Percentiles rank a stretch among this genome's conserved stretches.
Evolutionary conservation across 2,888 invertebrate species (phyloP).

Genomic region (Chloromyia formosa): DNA sequence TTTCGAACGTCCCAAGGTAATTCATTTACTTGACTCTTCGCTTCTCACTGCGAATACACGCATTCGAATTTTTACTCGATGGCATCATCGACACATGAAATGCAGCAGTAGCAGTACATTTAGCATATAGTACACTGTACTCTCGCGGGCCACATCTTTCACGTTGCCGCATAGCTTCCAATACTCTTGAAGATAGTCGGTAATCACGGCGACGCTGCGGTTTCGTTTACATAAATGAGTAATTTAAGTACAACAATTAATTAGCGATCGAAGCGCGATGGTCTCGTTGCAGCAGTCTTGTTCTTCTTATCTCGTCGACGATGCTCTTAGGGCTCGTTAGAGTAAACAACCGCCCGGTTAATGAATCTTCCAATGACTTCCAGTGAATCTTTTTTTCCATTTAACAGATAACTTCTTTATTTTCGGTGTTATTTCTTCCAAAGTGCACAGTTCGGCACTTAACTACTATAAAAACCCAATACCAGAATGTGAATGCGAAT

Average conservation of each 20-base stretch:
- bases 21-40: slow-evolving; percentile 7
- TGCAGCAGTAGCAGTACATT: too few relatives aligned
- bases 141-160: too few relatives aligned
- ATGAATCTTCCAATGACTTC: not conserved
- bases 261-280: not conserved
- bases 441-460: too few relatives aligned
- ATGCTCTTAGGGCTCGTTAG: not conserved
- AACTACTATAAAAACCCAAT: too few relatives aligned
- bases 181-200: too few relatives aligned
- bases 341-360: not conserved
- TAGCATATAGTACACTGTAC: too few relatives aligned
- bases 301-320: not conserved
- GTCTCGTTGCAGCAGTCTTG: not conserved
- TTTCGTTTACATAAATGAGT: too few relatives aligned
- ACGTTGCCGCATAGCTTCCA: too few relatives aligned
- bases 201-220: too few relatives aligned
- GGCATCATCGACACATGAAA: too few relatives aligned
- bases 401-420: not conserved
- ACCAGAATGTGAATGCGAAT: not conserved
- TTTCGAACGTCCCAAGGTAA: slow-evolving; percentile 15
- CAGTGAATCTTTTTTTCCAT: not conserved
- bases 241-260: slow-evolving; percentile 8
- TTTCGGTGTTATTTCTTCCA: not conserved
- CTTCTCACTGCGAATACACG: not conserved
- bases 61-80: not conserved